phyloP scores from a whole-genome alignment of 2,888 invertebrate genomes.

The Eurytoma adleriae region DNA sequence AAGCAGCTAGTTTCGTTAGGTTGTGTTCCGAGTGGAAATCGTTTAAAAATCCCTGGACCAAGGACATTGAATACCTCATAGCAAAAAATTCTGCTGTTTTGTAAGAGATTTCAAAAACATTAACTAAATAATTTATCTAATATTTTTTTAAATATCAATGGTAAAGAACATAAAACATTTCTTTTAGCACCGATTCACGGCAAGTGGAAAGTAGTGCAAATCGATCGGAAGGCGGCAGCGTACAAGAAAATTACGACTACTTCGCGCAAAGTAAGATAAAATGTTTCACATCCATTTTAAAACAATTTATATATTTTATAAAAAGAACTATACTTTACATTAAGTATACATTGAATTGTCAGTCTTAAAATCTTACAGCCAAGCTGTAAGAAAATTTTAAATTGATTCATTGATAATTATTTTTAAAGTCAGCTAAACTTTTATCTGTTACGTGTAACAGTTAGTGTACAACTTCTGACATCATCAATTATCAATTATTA shows the following conservation, averaged over 20 bases:
- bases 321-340: too few species aligned
- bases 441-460: too few species aligned
- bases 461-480: too few species aligned
- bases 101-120: slow-evolving; percentile 74
- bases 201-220: slow-evolving; percentile 77
- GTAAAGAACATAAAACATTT: neutral
- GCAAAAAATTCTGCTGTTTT: slow-evolving; percentile 89
- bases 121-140: neutral
- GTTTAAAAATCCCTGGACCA: slow-evolving; percentile 96
- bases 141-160: neutral
- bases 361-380: too few species aligned
- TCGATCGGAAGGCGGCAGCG: slow-evolving; percentile 74
- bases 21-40: slow-evolving; percentile 92
- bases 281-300: neutral
- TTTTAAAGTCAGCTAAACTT: too few species aligned
- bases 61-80: slow-evolving; percentile 93
- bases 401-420: too few species aligned
- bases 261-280: slow-evolving; percentile 77
- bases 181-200: slow-evolving; percentile 76
- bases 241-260: slow-evolving; percentile 78
- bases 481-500: too few species aligned
- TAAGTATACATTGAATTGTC: too few species aligned
- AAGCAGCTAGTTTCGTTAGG: slow-evolving; percentile 85
- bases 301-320: neutral
- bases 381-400: too few species aligned